Evolutionary conservation across 2,113 vertebrate genomes (phyloP), one percentile per base, ranked within the genome.

Genomic region (Pangasianodon hypophthalmus): DNA sequence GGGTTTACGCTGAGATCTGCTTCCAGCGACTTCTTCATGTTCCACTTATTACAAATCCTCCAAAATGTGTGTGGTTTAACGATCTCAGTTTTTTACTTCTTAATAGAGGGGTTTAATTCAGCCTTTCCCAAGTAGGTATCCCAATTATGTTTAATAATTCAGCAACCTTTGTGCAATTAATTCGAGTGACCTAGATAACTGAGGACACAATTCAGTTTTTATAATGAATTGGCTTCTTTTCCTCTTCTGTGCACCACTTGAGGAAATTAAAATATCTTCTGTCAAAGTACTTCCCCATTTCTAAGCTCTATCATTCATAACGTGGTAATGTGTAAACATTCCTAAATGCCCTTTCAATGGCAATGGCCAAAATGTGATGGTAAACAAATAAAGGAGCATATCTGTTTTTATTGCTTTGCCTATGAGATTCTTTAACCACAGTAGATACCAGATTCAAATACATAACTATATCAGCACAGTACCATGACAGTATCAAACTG

Each of bases 71-170:
- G 89, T 91, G 73, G 79, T 90, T 83, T 89, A 48, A 91, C 86
- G 87, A 90, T 88, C 52, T 90, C 60, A 64, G 50, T n/a, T 90
- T 88, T 90, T 88, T 67, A 88, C 75, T 86, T 88, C 79, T 91
- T 87, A 91, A 91, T 79, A 18, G 58, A 71, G 37, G 88, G 88
- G 87, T 92, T 93, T 92, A 83, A 92, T 91, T 92, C 88, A 91
- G 64, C 90, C 91, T 92, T 94, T 94, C 48, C 93, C 90, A 94
- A 89, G 93, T 92, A 94, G 94, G 92, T 95, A 91, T 93, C 87
- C 93, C 92, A 94, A 94, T 96, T 94, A 94, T 89, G 88, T 82
- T 95, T 92, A 96, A 96, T 96, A 95, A 96, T 95, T 96, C 93
- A 95, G 90, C 48, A 85, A 92, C 93, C 93, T 94, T 94, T 92